These are phyloP conservation scores for Thalassophryne amazonica DNA, from an alignment of 2,797 vertebrate genomes.

Conservation along the genomic window DNA sequence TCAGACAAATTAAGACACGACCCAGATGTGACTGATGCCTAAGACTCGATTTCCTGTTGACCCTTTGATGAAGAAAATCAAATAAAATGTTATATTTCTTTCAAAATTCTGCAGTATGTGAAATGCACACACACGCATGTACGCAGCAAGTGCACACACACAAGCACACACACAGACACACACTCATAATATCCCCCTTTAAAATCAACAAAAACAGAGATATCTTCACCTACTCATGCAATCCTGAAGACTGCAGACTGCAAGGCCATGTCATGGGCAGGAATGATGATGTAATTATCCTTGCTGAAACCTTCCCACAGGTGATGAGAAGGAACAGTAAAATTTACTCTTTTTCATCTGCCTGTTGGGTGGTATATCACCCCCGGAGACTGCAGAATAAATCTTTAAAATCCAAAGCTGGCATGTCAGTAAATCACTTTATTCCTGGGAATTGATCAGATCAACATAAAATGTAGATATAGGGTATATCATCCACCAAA, in stretches of 20 bases:
- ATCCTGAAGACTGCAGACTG: background rate
- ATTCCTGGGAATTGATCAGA: background rate
- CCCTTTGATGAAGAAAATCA: too few species aligned
- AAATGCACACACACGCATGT: too few species aligned
- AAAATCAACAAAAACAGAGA: too few species aligned
- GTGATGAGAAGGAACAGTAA: slow-evolving; percentile 20
- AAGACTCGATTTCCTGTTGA: too few species aligned
- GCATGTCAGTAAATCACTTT: background rate
- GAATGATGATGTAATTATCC: slow-evolving; percentile 26
- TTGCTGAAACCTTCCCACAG: slow-evolving; percentile 18
- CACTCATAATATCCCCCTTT: too few species aligned
- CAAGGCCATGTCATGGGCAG: background rate
- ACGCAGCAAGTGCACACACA: too few species aligned
- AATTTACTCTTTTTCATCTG: slow-evolving; percentile 19
- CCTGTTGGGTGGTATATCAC: slow-evolving; percentile 5
- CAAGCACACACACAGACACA: too few species aligned
- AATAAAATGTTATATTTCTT: too few species aligned
- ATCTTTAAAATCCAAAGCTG: slow-evolving; percentile 9
- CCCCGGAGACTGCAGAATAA: slow-evolving; percentile 10
- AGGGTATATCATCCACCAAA: background rate
- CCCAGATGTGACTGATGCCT: too few species aligned
- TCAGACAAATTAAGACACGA: too few species aligned
- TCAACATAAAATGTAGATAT: background rate
- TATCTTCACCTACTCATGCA: background rate
- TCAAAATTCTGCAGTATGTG: too few species aligned